Evolutionary conservation across 1,140 invertebrate genomes (phyloP), one percentile per base, ranked within the genome.

Genomic region (Leptinotarsa defecta): DNA sequence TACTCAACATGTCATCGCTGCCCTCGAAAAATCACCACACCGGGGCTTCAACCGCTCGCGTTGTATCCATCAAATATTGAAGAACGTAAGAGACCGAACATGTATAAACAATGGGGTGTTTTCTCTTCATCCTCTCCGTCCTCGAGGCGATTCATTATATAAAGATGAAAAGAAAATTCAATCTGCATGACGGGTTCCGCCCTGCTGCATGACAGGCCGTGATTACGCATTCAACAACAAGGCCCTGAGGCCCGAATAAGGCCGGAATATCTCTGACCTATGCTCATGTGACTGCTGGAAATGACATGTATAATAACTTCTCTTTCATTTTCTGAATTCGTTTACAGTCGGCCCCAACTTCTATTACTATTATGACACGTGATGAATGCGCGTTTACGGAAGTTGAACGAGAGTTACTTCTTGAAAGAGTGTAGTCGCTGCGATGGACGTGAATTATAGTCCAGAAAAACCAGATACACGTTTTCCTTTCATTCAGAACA

Each of bases 161-260:
- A 81, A 82, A 75, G 82, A 83, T 84, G 83, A 82, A 84, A 83
- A 83, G 83, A 83, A 83, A 84, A 84, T 84, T 84, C 81, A 84
- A 84, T 84, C 82, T 82, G 77, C 78, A 78, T 81, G 83, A 83
- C 81, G 77, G 81, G 77, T 79, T 77, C 81, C 78, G 78, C 77
- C 80, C 78, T 81, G 78, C 75, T 81, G 79, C 74, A 74, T 84
- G 83, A 84, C 83, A 84, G 81, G 76, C 78, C 76, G 80, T 84
- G 81, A 84, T 84, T 84, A 84, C 79, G 79, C 77, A 83, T 83
- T 82, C 80, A 82, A 80, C 79, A 82, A 80, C 79, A 78, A 81
- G 83, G 83, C 83, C 83, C 75, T 11, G 34, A 8, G 34, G 34
- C 34, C 8, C 34, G 34, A 43, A 43, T 70, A 64, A 73, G 79